A percentile compares a stretch with the other conserved stretches of the same genome.
These are phyloP conservation scores for Heterotis niloticus DNA, from an alignment of 2,113 vertebrate genomes.

Conservation along the genomic window DNA sequence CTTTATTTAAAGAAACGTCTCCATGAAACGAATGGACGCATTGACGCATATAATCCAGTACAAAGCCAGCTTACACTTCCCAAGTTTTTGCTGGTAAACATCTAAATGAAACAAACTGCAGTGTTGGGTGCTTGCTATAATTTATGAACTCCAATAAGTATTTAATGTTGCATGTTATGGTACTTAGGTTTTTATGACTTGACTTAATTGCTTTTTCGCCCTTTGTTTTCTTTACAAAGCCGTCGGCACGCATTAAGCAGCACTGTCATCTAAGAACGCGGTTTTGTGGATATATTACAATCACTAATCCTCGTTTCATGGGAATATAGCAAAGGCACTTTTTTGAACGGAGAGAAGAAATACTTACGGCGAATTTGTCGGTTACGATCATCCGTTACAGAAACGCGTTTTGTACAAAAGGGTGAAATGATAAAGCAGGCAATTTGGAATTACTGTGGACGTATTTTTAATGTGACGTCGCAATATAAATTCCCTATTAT, in stretches of 20 bases:
- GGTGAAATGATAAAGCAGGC: slow-evolving; percentile 21
- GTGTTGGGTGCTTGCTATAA: slow-evolving; percentile 22
- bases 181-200: slow-evolving; percentile 34
- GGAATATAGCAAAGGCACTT: neutral
- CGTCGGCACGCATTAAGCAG: slow-evolving; percentile 21
- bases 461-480: neutral
- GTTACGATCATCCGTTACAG: slow-evolving; percentile 7
- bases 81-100: slow-evolving; percentile 26
- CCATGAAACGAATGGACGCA: slow-evolving; percentile 9
- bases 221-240: slow-evolving; percentile 38
- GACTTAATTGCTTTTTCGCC: slow-evolving; percentile 37
- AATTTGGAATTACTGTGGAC: slow-evolving; percentile 3
- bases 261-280: slow-evolving; percentile 3
- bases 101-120: slow-evolving; percentile 28
- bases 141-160: slow-evolving; percentile 38
- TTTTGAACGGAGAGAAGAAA: slow-evolving; percentile 3
- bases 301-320: neutral
- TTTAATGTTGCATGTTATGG: slow-evolving; percentile 40
- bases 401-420: neutral
- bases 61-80: neutral
- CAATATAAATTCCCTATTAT: neutral
- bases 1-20: neutral
- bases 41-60: neutral
- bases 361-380: neutral
- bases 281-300: slow-evolving; percentile 9